Percentiles rank a stretch among this genome's conserved stretches.
phyloP scores from a whole-genome alignment of 2,888 invertebrate genomes.

The Eurytoma californica region DNA sequence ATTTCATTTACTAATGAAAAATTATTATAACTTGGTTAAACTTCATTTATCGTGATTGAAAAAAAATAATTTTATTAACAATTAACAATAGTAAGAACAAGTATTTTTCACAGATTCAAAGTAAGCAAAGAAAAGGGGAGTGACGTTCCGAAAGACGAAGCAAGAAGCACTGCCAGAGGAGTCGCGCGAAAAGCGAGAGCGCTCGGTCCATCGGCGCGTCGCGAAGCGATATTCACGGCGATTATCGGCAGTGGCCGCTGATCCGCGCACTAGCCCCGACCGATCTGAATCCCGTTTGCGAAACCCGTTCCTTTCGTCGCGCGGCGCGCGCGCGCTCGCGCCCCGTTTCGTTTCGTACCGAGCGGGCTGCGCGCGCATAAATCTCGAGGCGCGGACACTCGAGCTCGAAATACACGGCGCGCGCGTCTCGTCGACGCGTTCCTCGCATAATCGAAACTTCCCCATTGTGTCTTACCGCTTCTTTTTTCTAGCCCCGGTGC shows the following conservation, averaged over 20 bases:
- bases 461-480: constrained; percentile 55
- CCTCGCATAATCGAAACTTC: constrained; percentile 58
- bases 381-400: constrained; percentile 62
- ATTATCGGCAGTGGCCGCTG: constrained; percentile 48
- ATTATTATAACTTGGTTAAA: no score
- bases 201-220: not conserved
- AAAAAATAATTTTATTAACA: no score
- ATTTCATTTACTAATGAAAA: no score
- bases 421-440: constrained; percentile 57
- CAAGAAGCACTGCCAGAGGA: not conserved
- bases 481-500: constrained; percentile 13
- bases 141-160: no score
- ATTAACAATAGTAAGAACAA: no score
- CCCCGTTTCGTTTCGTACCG: constrained; percentile 43
- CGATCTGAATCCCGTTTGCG: constrained; percentile 67
- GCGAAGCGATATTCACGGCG: constrained; percentile 36
- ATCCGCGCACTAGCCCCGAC: constrained; percentile 48
- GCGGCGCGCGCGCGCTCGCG: constrained; percentile 58
- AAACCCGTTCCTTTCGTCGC: constrained; percentile 65
- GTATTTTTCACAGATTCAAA: no score
- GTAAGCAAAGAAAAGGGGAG: no score
- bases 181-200: constrained; percentile 28
- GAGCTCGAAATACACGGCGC: constrained; percentile 54
- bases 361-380: constrained; percentile 58
- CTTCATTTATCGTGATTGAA: no score